Conservation (phyloP, 2,797 vertebrate species). For the Rhabdomys pumilio region DNA sequence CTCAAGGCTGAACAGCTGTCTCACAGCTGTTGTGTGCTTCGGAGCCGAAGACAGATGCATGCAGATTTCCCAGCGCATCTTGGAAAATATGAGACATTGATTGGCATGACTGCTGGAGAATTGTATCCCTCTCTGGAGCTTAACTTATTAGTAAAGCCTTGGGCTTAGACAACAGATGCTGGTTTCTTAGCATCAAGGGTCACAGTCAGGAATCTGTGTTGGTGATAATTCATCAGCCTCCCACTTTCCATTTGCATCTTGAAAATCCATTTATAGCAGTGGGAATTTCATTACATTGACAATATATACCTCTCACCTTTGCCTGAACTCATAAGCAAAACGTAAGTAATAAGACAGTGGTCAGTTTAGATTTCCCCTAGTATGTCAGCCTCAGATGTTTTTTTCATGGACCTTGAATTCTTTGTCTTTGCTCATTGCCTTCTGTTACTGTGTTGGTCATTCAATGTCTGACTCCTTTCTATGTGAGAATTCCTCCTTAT, state of each 20-base stretch:
- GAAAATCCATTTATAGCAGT: neutral
- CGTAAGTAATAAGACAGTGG: neutral
- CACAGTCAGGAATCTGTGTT: neutral
- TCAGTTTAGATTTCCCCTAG: neutral
- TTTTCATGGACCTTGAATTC: conserved; percentile 27
- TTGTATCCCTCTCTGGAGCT: conserved; percentile 15
- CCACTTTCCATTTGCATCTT: neutral
- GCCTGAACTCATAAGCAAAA: neutral
- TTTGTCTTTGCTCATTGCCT: neutral
- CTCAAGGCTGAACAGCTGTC: conserved; percentile 68
- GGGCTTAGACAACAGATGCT: conserved; percentile 47
- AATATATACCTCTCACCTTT: neutral
- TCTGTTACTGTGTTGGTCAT: neutral
- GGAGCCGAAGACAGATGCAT: conserved; percentile 50
- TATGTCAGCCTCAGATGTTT: neutral
- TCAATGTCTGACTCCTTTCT: neutral
- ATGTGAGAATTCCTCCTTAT: neutral
- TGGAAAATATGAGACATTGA: conserved; percentile 68
- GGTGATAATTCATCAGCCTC: neutral
- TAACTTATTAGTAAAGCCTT: neutral
- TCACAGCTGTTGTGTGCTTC: conserved; percentile 72
- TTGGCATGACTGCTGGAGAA: neutral
- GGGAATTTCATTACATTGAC: neutral
- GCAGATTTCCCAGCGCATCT: conserved; percentile 36
- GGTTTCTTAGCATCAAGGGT: neutral